A percentile compares a stretch with the other conserved stretches of the same genome.
Conservation (phyloP, 2,888 invertebrate genomes). For the Elysia crispata region DNA sequence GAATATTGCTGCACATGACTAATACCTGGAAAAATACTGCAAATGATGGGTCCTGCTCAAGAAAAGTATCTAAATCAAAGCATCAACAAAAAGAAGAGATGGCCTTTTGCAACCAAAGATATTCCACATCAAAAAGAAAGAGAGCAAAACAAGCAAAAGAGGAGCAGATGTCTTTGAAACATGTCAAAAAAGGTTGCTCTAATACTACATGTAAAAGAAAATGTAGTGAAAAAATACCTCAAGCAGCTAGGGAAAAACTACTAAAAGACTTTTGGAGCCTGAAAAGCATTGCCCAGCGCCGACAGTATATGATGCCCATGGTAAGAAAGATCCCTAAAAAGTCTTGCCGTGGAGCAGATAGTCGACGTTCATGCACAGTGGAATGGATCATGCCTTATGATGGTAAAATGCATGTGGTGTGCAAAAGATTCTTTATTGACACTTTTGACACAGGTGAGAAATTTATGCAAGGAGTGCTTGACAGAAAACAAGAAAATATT, state of each 20-base stretch:
- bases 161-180: slow-evolving; percentile 6
- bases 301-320: slow-evolving; percentile 33
- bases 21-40: slow-evolving; percentile 9
- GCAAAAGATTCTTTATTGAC: slow-evolving; percentile 36
- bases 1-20: too few relatives aligned
- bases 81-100: slow-evolving; percentile 1
- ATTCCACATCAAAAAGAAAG: background rate
- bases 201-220: slow-evolving; percentile 30
- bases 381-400: slow-evolving; percentile 25
- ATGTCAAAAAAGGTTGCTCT: slow-evolving; percentile 21
- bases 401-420: slow-evolving; percentile 20
- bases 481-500: slow-evolving; percentile 11
- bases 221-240: slow-evolving; percentile 18
- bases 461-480: slow-evolving; percentile 28
- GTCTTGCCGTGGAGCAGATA: slow-evolving; percentile 33
- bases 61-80: background rate
- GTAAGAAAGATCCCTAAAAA: slow-evolving; percentile 37
- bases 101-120: background rate
- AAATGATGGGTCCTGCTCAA: background rate
- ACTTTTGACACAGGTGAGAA: slow-evolving; percentile 40
- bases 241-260: slow-evolving; percentile 11
- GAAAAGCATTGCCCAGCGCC: slow-evolving; percentile 4
- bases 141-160: background rate
- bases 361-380: slow-evolving; percentile 33
- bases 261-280: slow-evolving; percentile 34